Percentiles rank a stretch among this genome's conserved stretches.
Conservation (phyloP, 2,888 invertebrate species). For the Nomada ferruginata region DNA sequence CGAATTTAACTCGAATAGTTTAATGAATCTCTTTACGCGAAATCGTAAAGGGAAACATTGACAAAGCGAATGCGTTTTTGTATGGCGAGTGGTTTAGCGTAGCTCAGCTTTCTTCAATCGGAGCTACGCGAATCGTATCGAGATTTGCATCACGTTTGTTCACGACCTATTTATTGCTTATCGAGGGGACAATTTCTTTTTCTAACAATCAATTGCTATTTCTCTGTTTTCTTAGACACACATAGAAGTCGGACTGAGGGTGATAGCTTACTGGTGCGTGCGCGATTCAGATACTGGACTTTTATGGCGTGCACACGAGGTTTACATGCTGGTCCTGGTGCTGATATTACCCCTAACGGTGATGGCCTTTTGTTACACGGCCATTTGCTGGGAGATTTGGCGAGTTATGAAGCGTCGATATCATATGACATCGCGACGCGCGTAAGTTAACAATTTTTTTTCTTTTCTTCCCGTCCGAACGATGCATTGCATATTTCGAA, state of each 20-base stretch:
- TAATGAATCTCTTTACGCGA: conserved; percentile 41
- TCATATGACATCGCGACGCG: conserved; percentile 86
- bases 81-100: too few species aligned
- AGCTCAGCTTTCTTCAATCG: too few species aligned
- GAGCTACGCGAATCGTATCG: too few species aligned
- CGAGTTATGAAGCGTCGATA: conserved; percentile 87
- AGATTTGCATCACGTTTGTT: too few species aligned
- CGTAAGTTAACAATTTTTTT: conserved; percentile 80
- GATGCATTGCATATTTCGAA: not conserved
- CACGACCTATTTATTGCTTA: too few species aligned
- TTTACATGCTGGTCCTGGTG: conserved; percentile 88
- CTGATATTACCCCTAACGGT: conserved; percentile 87
- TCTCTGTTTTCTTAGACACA: conserved; percentile 80
- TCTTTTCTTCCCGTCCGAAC: not conserved
- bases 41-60: not conserved
- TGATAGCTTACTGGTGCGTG: conserved; percentile 86
- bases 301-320: conserved; percentile 86
- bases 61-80: too few species aligned
- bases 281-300: conserved; percentile 85
- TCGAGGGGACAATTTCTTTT: too few species aligned
- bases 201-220: too few species aligned
- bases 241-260: conserved; percentile 82
- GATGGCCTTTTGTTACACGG: conserved; percentile 88
- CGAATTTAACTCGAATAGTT: conserved; percentile 28
- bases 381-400: conserved; percentile 89